Percentiles rank a stretch among this genome's conserved stretches.
These are phyloP conservation scores for Cololabis saira DNA, from an alignment of 2,113 vertebrate genomes.

Conservation along the genomic window DNA sequence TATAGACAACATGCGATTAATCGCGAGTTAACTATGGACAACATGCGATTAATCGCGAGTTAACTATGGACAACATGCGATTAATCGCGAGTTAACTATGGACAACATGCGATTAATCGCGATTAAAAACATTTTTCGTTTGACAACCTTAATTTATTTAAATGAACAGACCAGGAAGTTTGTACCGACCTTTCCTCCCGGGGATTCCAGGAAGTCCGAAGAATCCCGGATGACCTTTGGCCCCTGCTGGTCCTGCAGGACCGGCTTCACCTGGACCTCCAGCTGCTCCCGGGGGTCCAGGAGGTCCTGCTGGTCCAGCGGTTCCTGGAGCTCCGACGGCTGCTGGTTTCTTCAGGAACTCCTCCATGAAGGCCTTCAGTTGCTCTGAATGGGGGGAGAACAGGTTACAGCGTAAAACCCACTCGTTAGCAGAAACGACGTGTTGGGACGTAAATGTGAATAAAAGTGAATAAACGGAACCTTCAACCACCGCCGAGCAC, in stretches of 20 bases:
- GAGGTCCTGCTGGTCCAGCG: conserved; percentile 73
- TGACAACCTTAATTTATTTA: no score
- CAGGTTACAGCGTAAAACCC: neutral
- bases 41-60: no score
- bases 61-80: no score
- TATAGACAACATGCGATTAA: no score
- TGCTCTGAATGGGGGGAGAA: conserved; percentile 69
- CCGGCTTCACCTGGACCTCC: conserved; percentile 73
- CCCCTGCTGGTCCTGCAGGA: conserved; percentile 65
- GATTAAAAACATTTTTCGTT: no score
- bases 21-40: no score
- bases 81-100: no score
- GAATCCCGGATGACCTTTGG: conserved; percentile 80
- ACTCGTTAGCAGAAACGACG: neutral
- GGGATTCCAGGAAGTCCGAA: conserved; percentile 80
- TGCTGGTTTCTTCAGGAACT: conserved; percentile 78
- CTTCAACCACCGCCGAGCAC: conserved; percentile 82
- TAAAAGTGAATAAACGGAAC: conserved; percentile 38
- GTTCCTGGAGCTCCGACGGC: conserved; percentile 75
- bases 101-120: no score
- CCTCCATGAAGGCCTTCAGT: conserved; percentile 80
- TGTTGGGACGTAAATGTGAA: neutral
- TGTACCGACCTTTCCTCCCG: conserved; percentile 78
- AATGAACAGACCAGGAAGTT: no score
- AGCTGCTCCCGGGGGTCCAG: conserved; percentile 73